These are phyloP conservation scores for Plecotus auritus DNA, from an alignment of 2,113 vertebrate species.

Conservation along the genomic window DNA sequence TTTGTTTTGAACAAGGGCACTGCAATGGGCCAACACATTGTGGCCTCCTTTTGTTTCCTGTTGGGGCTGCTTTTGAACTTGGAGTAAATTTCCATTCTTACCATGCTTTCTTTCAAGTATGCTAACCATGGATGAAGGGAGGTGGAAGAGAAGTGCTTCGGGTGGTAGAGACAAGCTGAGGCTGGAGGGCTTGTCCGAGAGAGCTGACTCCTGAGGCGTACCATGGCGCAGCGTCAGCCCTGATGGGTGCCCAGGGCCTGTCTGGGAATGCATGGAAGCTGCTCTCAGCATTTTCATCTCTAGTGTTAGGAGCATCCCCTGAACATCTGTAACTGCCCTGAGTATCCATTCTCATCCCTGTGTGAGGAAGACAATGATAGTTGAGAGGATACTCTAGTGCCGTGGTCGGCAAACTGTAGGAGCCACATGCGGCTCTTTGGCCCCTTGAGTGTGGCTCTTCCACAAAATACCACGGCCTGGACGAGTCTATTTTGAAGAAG, in stretches of 20 bases:
- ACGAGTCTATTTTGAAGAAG: too few species aligned
- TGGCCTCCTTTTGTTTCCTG: background rate
- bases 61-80: conserved; percentile 7
- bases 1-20: background rate
- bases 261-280: background rate
- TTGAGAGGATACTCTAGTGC: background rate
- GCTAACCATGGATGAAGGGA: background rate
- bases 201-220: too few species aligned
- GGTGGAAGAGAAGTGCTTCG: background rate
- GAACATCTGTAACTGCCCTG: background rate
- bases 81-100: conserved; percentile 4
- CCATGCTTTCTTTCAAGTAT: background rate
- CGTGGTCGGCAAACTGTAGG: too few species aligned
- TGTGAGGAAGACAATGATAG: background rate
- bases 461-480: too few species aligned
- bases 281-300: background rate
- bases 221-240: background rate
- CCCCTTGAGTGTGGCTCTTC: too few species aligned
- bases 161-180: background rate
- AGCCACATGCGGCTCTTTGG: too few species aligned
- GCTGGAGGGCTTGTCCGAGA: background rate
- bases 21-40: background rate
- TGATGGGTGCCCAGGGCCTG: background rate
- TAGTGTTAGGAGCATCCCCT: background rate
- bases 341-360: background rate